Evolutionary conservation across 2,797 vertebrate species (phyloP).

Genomic region (Phrynocephalus vlangalii): DNA sequence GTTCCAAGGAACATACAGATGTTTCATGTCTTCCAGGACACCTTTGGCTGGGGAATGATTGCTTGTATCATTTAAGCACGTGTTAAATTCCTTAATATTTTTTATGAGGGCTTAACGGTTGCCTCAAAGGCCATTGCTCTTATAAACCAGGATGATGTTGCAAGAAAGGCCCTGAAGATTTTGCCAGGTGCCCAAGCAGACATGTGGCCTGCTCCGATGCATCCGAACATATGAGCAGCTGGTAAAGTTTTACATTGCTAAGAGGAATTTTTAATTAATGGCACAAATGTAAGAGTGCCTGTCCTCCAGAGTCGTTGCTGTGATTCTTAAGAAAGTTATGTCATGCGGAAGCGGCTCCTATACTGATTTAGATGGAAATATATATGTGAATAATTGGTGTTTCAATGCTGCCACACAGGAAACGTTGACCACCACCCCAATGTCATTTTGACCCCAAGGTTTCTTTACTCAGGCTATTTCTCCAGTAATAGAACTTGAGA

Average conservation of each 20-base stretch:
- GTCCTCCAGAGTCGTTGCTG: conserved; percentile 58
- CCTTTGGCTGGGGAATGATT: neutral
- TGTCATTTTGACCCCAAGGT: conserved; percentile 1
- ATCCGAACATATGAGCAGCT: conserved; percentile 45
- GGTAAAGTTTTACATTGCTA: conserved; percentile 56
- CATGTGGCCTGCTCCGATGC: neutral
- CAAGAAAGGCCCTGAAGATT: neutral
- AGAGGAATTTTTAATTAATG: conserved; percentile 68
- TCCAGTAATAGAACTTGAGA: neutral
- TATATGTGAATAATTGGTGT: conserved; percentile 26
- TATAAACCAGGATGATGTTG: neutral
- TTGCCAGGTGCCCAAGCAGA: conserved; percentile 24
- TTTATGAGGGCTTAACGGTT: neutral
- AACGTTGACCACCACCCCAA: neutral
- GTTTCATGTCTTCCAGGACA: neutral
- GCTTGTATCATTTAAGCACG: neutral
- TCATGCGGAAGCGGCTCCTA: conserved; percentile 49
- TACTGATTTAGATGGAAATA: conserved; percentile 44
- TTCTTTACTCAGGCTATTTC: conserved; percentile 5
- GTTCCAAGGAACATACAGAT: neutral
- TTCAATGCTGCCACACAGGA: conserved; percentile 34
- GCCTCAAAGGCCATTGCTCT: conserved; percentile 18
- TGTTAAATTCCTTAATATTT: neutral
- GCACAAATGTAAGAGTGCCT: conserved; percentile 53
- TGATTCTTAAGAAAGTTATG: conserved; percentile 39